phyloP scores from a whole-genome alignment of 2,113 vertebrate genomes.

The Corythaeola cristata region DNA sequence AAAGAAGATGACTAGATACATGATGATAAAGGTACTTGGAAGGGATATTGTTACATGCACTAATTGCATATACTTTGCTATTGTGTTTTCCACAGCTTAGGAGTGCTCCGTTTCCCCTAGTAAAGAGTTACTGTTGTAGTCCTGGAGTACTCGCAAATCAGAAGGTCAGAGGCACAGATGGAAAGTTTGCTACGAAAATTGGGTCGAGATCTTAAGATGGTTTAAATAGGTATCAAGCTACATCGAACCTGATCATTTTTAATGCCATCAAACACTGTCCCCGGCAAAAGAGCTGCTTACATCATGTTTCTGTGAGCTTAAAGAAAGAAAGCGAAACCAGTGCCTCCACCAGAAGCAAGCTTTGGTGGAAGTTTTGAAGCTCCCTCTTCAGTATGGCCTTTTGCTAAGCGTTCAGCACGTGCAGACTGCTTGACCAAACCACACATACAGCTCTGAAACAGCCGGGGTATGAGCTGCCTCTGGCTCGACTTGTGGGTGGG shows the following conservation, averaged over 20 bases:
- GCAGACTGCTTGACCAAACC: not conserved
- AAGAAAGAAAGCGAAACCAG: not conserved
- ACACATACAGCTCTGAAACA: not conserved
- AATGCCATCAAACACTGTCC: not conserved
- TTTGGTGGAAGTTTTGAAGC: not conserved
- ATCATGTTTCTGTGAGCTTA: not conserved
- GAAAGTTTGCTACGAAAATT: not conserved
- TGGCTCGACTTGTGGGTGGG: not conserved
- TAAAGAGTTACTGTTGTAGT: not conserved
- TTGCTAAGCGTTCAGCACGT: not conserved
- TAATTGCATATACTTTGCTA: not conserved
- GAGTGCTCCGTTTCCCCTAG: not conserved
- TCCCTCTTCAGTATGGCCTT: not conserved
- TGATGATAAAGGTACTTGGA: not conserved
- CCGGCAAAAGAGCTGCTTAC: not conserved
- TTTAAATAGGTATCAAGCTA: not conserved
- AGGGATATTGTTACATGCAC: not conserved
- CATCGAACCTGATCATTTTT: not conserved
- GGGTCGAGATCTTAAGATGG: not conserved
- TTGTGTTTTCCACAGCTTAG: not conserved
- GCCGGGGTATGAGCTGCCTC: rapidly evolving
- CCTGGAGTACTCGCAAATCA: not conserved
- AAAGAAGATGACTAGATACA: not conserved
- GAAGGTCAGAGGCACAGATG: not conserved
- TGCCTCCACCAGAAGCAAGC: not conserved